Percentiles rank a stretch among this genome's conserved stretches.
Evolutionary conservation across 2,888 invertebrate genomes (phyloP).

Genomic region (Ommatoiulus sabulosus): DNA sequence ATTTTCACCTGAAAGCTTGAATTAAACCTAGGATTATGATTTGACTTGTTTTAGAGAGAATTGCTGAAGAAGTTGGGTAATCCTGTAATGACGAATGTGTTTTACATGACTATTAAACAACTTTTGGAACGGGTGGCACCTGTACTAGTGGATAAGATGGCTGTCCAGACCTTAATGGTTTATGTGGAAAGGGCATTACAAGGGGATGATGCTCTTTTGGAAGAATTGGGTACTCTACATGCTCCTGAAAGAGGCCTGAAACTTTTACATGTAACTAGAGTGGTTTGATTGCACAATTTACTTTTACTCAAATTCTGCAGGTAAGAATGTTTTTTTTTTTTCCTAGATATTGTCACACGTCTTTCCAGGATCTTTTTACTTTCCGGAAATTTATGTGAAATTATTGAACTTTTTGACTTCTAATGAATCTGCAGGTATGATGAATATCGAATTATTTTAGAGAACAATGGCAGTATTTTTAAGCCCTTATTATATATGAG

Average conservation of each 20-base stretch:
- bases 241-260: constrained; percentile 90
- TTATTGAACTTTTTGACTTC: constrained; percentile 83
- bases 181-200: constrained; percentile 80
- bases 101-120: constrained; percentile 97
- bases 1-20: no score
- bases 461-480: background rate
- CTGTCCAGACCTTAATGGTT: constrained; percentile 77
- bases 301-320: background rate
- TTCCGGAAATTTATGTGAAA: constrained; percentile 83
- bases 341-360: constrained; percentile 85
- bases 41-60: constrained; percentile 72
- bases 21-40: background rate
- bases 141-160: constrained; percentile 94
- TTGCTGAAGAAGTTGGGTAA: constrained; percentile 93
- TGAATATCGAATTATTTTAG: background rate
- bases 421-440: constrained; percentile 68
- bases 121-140: constrained; percentile 93
- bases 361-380: constrained; percentile 92
- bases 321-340: background rate
- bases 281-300: background rate
- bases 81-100: constrained; percentile 93
- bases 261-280: constrained; percentile 77
- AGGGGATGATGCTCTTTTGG: constrained; percentile 76
- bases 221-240: constrained; percentile 80
- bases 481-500: no score